Conservation (phyloP, 2,113 vertebrate species). For the Colius striatus region DNA sequence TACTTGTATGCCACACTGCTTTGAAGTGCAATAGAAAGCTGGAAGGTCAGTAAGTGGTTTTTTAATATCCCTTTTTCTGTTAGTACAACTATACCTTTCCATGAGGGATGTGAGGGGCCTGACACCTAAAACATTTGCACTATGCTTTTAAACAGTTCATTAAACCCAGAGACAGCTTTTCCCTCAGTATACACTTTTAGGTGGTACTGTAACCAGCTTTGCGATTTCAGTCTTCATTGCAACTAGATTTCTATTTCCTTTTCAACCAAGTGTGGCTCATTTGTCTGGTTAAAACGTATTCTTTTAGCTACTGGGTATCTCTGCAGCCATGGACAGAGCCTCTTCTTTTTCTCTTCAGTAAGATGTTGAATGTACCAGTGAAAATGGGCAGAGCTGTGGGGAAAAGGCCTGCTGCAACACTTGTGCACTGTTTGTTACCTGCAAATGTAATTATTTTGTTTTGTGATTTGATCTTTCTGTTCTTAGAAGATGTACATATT, state of each 20-base stretch:
- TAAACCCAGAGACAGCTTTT: not conserved
- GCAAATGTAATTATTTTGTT: slow-evolving; percentile 2
- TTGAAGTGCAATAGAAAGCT: slow-evolving; percentile 16
- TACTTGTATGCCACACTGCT: not conserved
- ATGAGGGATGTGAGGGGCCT: not conserved
- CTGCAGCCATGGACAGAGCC: not conserved
- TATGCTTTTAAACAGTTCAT: not conserved
- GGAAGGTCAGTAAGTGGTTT: slow-evolving; percentile 45
- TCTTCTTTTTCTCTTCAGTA: not conserved
- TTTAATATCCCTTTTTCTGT: slow-evolving; percentile 21
- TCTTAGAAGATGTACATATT: slow-evolving; percentile 68
- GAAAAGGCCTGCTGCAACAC: slow-evolving; percentile 39
- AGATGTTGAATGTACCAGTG: slow-evolving; percentile 45
- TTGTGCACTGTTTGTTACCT: slow-evolving; percentile 31
- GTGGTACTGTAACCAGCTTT: slow-evolving; percentile 40
- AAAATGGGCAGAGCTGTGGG: slow-evolving; percentile 15
- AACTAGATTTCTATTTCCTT: not conserved
- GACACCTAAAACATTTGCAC: slow-evolving; percentile 42
- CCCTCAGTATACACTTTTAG: not conserved
- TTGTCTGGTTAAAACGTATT: not conserved
- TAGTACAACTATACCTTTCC: slow-evolving; percentile 26
- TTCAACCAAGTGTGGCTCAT: not conserved
- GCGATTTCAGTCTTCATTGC: not conserved
- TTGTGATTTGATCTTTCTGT: slow-evolving; percentile 24
- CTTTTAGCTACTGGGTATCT: not conserved